Percentiles rank a stretch among this genome's conserved stretches.
Conservation (phyloP, 2,113 vertebrate species). For the Apus apus region DNA sequence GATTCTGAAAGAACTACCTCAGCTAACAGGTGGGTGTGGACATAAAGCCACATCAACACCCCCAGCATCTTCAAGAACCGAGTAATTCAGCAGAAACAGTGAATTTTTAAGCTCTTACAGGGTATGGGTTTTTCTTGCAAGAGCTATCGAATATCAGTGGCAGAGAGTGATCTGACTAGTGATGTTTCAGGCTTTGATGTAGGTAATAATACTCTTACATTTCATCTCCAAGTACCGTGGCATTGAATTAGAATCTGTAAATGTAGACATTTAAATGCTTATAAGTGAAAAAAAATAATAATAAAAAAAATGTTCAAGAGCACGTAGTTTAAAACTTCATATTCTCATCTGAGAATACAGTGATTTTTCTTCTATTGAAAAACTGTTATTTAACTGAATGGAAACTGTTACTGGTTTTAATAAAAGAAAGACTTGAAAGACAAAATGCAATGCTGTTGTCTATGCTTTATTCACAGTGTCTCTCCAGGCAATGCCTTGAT, state of each 20-base stretch:
- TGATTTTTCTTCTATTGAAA: not conserved
- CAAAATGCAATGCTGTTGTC: not conserved
- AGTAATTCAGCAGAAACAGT: not conserved
- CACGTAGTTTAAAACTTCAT: not conserved
- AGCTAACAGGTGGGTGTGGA: fast-evolving
- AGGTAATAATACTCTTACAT: not conserved
- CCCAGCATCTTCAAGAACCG: not conserved
- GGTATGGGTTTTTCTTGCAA: not conserved
- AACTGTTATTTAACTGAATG: not conserved
- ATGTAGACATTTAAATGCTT: not conserved
- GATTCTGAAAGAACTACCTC: not conserved
- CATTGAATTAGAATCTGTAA: not conserved
- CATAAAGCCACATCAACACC: not conserved
- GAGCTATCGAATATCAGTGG: not conserved
- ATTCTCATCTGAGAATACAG: not conserved
- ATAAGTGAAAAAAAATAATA: not conserved
- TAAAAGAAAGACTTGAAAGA: constrained; percentile 20
- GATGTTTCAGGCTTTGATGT: not conserved
- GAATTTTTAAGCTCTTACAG: not conserved
- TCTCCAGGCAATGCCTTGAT: constrained; percentile 23
- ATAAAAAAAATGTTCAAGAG: not conserved
- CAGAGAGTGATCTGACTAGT: fast-evolving
- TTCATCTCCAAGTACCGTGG: not conserved
- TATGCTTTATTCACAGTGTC: not conserved
- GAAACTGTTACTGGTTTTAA: not conserved